phyloP scores from a whole-genome alignment of 2,797 vertebrate genomes.

The Bradypodion ventrale region DNA sequence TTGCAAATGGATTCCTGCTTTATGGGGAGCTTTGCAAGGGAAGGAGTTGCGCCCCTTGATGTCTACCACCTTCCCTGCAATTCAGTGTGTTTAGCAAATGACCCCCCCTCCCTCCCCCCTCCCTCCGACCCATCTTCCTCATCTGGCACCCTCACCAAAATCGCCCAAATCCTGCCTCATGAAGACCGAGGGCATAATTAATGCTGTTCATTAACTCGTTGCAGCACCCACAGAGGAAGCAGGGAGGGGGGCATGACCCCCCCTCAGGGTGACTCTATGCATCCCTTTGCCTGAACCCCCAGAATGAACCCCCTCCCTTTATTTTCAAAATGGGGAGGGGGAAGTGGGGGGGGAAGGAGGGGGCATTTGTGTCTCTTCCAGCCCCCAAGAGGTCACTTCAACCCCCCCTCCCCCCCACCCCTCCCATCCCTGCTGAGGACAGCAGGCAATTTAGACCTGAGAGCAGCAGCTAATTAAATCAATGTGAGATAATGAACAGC shows the following conservation, averaged over 20 bases:
- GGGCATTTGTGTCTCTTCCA: no score
- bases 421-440: conserved; percentile 81
- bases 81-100: no score
- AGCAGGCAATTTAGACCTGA: conserved; percentile 87
- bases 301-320: conserved; percentile 51
- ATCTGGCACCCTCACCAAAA: conserved; percentile 42
- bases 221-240: conserved; percentile 7
- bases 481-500: conserved; percentile 98
- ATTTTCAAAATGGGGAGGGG: not conserved
- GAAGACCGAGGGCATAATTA: conserved; percentile 73
- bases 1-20: no score
- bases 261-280: not conserved
- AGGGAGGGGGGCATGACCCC: conserved; percentile 37
- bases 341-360: not conserved
- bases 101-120: no score
- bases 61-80: no score
- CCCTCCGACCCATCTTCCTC: conserved; percentile 32
- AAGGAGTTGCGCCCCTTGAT: no score
- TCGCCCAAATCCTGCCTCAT: conserved; percentile 51
- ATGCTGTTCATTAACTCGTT: conserved; percentile 70
- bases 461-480: conserved; percentile 97
- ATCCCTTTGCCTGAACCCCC: not conserved
- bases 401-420: conserved; percentile 31
- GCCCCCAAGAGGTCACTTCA: conserved; percentile 57
- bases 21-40: no score